Percentiles rank a stretch among this genome's conserved stretches.
Conservation (phyloP, 2,888 invertebrate genomes). For the Oscheius myriophilus region DNA sequence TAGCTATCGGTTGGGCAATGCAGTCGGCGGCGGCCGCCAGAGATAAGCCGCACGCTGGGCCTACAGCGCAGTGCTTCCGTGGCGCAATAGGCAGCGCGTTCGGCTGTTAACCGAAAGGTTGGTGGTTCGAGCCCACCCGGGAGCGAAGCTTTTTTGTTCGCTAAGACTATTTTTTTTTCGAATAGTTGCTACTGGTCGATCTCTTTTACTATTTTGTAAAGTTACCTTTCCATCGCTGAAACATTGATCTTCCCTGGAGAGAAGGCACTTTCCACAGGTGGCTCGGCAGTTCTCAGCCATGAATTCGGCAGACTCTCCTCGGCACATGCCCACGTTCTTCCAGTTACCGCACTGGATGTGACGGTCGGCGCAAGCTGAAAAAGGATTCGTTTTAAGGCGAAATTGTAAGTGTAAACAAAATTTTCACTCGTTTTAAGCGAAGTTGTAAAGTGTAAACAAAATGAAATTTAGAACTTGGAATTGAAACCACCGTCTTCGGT, state of each 20-base stretch:
- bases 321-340: slow-evolving; percentile 52
- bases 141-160: slow-evolving; percentile 71
- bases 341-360: slow-evolving; percentile 61
- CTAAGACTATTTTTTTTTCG: slow-evolving; percentile 6
- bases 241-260: slow-evolving; percentile 61
- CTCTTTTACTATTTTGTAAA: neutral
- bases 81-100: slow-evolving; percentile 67
- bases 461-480: neutral
- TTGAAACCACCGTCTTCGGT: too few species aligned
- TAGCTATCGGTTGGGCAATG: too few species aligned
- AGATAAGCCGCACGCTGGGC: too few species aligned
- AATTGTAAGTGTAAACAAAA: neutral
- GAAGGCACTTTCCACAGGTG: slow-evolving; percentile 65
- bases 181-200: too few species aligned
- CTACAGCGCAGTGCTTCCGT: slow-evolving; percentile 36
- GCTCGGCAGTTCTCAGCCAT: slow-evolving; percentile 63
- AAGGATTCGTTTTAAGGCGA: too few species aligned
- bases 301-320: slow-evolving; percentile 54
- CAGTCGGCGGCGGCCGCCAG: too few species aligned
- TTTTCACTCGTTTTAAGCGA: neutral
- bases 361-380: slow-evolving; percentile 63
- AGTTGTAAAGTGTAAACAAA: neutral
- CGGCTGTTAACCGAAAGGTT: slow-evolving; percentile 71
- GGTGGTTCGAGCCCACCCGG: slow-evolving; percentile 75
- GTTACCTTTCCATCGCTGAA: slow-evolving; percentile 48